Evolutionary conservation across 2,888 invertebrate genomes (phyloP), one percentile per base, ranked within the genome.

Genomic region (Amblyjoppa proteus): DNA sequence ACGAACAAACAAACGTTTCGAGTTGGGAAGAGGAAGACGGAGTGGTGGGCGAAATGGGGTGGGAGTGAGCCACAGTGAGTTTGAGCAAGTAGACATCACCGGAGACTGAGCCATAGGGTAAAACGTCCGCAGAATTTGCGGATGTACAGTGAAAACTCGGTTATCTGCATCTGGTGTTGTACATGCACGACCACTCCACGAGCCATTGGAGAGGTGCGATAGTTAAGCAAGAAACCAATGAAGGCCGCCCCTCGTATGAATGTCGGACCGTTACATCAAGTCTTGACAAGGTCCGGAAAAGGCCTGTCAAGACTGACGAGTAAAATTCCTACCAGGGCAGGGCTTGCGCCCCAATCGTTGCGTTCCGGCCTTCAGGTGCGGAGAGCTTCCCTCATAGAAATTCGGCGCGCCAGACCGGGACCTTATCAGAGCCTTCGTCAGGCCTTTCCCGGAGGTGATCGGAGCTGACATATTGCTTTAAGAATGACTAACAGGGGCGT

Each of bases 81-180:
- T 77, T 53, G 45, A 71, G 75, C 51, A 45, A 76, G 73, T 66
- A 81, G 53, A 77, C 74, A 64, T 80, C 79, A 76, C 25, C 56
- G 68, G 71, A 41, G 80, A 80, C 53, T 53, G 70, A 51, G 38
- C 31, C 25, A 16, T 31, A n/a, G 64, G 16, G 64, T 34, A 34
- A 34, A 64, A 64, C 34, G 16, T 64, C 31, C 64, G 64, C 34
- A 64, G 64, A 34, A 64, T 34, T 28, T 76, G 66, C 7, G 51
- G 66, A 66, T 25, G 66, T 53, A 66, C 38, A 16, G 51, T 58
- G 16, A 49, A 49, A 49, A 16, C 45, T 49, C 45, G 45, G 45
- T 49, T 49, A 49, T 49, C 45, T 49, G 45, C 16, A 49, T 49
- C 45, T 41, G 41, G 41, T 41, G 9, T 71, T 49, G 20, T 49